Evolutionary conservation across 1,140 invertebrate species (phyloP).

Genomic region (Drosophila tani): DNA sequence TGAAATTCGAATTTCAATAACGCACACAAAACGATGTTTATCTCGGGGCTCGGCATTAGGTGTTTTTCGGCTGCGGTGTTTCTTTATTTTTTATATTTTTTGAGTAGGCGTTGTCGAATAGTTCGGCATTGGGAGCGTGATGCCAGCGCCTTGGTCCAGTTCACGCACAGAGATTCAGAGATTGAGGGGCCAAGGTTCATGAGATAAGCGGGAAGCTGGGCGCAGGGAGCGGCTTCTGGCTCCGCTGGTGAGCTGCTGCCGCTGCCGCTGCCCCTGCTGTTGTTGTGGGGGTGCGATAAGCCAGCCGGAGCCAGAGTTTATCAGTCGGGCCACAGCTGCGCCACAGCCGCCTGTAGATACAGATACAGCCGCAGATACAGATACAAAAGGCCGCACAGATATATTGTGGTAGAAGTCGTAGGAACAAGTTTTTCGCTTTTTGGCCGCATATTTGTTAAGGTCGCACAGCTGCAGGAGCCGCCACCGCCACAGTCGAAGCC

Average conservation of each 20-base stretch:
- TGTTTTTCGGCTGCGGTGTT: slow-evolving; percentile 12
- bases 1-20: slow-evolving; percentile 80
- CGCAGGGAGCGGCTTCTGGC: slow-evolving; percentile 29
- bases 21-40: slow-evolving; percentile 77
- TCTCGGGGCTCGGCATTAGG: slow-evolving; percentile 40
- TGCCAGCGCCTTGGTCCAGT: slow-evolving; percentile 74
- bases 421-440: slow-evolving; percentile 66
- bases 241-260: slow-evolving; percentile 26
- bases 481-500: too few relatives aligned
- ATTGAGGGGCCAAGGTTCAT: slow-evolving; percentile 73
- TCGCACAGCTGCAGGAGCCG: slow-evolving; percentile 71
- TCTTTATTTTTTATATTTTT: slow-evolving; percentile 30
- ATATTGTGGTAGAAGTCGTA: slow-evolving; percentile 32
- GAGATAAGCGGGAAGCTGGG: slow-evolving; percentile 53
- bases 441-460: slow-evolving; percentile 80
- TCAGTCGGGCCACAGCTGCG: slow-evolving; percentile 42
- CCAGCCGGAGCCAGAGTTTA: slow-evolving; percentile 64
- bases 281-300: slow-evolving; percentile 80
- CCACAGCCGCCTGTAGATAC: slow-evolving; percentile 49
- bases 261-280: slow-evolving; percentile 30
- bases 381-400: slow-evolving; percentile 26
- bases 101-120: slow-evolving; percentile 75
- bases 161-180: slow-evolving; percentile 62
- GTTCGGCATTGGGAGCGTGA: slow-evolving; percentile 14
- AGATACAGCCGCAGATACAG: slow-evolving; percentile 52